A percentile compares a stretch with the other conserved stretches of the same genome.
These are phyloP conservation scores for Leptopilina syphax DNA, from an alignment of 2,888 invertebrate genomes.

Conservation along the genomic window DNA sequence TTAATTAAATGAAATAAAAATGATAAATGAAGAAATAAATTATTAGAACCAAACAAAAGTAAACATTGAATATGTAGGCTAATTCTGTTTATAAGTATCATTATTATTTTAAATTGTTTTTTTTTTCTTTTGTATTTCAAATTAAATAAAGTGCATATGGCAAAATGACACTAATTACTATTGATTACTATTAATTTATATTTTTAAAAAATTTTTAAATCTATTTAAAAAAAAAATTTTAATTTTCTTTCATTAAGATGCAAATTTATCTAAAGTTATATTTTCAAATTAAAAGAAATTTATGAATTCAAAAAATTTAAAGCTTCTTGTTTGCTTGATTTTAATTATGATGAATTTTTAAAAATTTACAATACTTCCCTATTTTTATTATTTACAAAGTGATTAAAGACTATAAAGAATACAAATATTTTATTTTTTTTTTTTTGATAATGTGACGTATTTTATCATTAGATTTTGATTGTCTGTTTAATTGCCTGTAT, in stretches of 20 bases:
- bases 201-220: too few species aligned
- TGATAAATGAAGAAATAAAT: too few species aligned
- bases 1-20: too few species aligned
- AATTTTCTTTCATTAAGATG: too few species aligned
- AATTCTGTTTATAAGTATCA: background rate
- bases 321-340: background rate
- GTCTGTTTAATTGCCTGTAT: background rate
- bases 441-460: background rate
- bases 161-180: background rate
- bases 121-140: background rate
- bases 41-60: too few species aligned
- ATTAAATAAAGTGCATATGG: background rate
- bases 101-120: background rate
- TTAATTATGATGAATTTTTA: background rate
- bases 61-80: too few species aligned
- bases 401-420: background rate
- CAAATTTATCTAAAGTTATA: too few species aligned
- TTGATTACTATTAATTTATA: too few species aligned
- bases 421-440: background rate
- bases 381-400: background rate
- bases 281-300: too few species aligned
- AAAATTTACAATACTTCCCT: background rate
- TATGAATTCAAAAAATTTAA: background rate
- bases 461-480: slow-evolving; percentile 2
- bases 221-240: too few species aligned